These are phyloP conservation scores for Pycnomerus fuliginosus DNA, from an alignment of 2,888 invertebrate genomes.

Conservation along the genomic window DNA sequence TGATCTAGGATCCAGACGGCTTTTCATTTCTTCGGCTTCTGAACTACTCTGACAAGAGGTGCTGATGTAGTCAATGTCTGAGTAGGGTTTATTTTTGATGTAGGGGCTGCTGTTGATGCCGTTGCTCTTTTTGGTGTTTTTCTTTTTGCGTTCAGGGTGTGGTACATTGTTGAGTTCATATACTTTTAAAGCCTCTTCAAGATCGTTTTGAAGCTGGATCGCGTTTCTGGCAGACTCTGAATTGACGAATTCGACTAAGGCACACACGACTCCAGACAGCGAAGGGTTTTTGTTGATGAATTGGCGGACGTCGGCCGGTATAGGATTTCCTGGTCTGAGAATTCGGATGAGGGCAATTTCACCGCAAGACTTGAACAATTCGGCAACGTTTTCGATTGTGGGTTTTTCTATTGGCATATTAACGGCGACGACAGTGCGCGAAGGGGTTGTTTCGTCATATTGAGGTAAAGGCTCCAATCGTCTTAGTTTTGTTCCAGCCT, in stretches of 20 bases:
- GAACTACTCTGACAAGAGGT: constrained; percentile 58
- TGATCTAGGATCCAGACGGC: constrained; percentile 49
- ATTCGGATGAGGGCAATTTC: constrained; percentile 88
- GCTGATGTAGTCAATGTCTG: constrained; percentile 48
- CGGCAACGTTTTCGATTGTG: constrained; percentile 87
- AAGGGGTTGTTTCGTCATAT: constrained; percentile 90
- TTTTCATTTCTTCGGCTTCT: constrained; percentile 55
- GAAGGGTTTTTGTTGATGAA: constrained; percentile 90
- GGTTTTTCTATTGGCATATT: constrained; percentile 82
- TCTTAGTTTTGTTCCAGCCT: constrained; percentile 85
- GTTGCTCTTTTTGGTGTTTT: constrained; percentile 63
- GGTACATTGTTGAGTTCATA: constrained; percentile 73
- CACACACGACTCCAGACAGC: constrained; percentile 82
- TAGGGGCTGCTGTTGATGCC: constrained; percentile 59
- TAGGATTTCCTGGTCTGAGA: constrained; percentile 83
- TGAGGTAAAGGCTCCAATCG: constrained; percentile 82
- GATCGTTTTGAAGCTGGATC: constrained; percentile 64
- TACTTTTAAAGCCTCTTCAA: constrained; percentile 65
- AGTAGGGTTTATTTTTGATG: constrained; percentile 55
- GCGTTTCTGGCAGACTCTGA: constrained; percentile 85
- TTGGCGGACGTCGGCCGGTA: constrained; percentile 88
- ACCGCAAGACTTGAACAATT: constrained; percentile 84
- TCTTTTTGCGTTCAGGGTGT: constrained; percentile 72
- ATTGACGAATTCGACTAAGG: constrained; percentile 87
- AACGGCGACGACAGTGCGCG: constrained; percentile 86